Base-by-base conservation (phyloP, 2,797 vertebrate genomes). In the Sphenodon punctatus region DNA sequence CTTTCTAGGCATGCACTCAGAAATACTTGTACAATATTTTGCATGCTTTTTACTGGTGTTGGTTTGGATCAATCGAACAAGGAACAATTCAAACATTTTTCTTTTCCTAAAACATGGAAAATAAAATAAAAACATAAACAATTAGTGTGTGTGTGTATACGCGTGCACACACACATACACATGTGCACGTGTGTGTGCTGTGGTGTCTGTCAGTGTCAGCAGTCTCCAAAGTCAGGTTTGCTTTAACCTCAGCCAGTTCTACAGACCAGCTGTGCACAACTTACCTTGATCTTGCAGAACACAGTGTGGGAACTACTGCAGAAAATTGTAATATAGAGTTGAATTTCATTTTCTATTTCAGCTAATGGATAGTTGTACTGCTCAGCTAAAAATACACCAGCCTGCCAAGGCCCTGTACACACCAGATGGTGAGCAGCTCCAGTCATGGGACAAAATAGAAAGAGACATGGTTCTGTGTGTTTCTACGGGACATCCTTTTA, bases 401-500 rank as follows among this genome's bases (percentile, higher is more conserved):
- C 71, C 89, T 34, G 88, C 93, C 53, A 65, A 70, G 51, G 32
- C 30, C 30, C 58, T 91, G 16, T 80, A 79, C 9, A 85, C 65
- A 5, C 13, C 59, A 6, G 43, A 39, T 4, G 41, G 93, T 32
- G 74, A 88, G 22, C 75, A 15, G 14, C 34, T 80, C 39, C 41
- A 88, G n/a, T 69, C 87, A 0, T 89, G 88, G 91, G 88, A 89
- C 2, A 77, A 90, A 45, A 42, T 76, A 51, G 86, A 91, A 34
- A 67, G 80, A n/a, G 70, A 90, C 72, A 67, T 68, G 88, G 41
- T 61, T 67, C 49, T 94, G 30, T 90, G 92, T 42, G 87, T 88
- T 80, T 94, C 94, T 45, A 32, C 65, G 20, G 92, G 90, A 84
- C 82, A 60, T n/a, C 60, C 72, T 34, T 93, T 92, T 66, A 34